phyloP scores from a whole-genome alignment of 2,888 invertebrate genomes.

The Urechis unicinctus region DNA sequence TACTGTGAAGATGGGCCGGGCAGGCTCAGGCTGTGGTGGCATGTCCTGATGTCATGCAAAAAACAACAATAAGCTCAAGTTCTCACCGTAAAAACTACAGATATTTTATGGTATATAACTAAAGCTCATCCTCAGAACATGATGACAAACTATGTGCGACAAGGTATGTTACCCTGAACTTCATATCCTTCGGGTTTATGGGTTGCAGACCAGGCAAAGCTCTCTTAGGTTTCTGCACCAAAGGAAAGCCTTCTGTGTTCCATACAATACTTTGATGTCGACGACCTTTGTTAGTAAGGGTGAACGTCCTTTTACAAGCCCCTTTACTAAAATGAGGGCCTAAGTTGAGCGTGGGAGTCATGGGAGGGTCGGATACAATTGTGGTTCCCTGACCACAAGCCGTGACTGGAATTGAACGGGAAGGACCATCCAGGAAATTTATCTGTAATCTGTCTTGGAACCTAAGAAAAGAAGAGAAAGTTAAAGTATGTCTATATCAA shows the following conservation, averaged over 20 bases:
- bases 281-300: conserved; percentile 47
- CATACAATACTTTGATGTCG: conserved; percentile 50
- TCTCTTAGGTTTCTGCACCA: conserved; percentile 26
- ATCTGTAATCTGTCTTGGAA: conserved; percentile 49
- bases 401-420: conserved; percentile 53
- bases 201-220: conserved; percentile 17
- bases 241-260: conserved; percentile 46
- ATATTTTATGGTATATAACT: too few species aligned
- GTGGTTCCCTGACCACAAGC: conserved; percentile 64
- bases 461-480: conserved; percentile 23
- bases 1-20: conserved; percentile 40
- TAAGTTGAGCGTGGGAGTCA: conserved; percentile 58
- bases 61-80: neutral
- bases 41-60: conserved; percentile 13
- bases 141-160: too few species aligned
- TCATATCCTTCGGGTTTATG: conserved; percentile 38
- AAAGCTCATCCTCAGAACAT: too few species aligned
- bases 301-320: conserved; percentile 35
- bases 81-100: too few species aligned
- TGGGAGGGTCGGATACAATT: conserved; percentile 59
- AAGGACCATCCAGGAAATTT: conserved; percentile 50
- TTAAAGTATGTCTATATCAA: neutral
- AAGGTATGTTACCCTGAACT: conserved; percentile 35
- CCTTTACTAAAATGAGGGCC: conserved; percentile 58
- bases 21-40: conserved; percentile 12